Evolutionary conservation across 23 tunicate genomes (phyloP).

Genomic region (Halocynthia aurantium): DNA sequence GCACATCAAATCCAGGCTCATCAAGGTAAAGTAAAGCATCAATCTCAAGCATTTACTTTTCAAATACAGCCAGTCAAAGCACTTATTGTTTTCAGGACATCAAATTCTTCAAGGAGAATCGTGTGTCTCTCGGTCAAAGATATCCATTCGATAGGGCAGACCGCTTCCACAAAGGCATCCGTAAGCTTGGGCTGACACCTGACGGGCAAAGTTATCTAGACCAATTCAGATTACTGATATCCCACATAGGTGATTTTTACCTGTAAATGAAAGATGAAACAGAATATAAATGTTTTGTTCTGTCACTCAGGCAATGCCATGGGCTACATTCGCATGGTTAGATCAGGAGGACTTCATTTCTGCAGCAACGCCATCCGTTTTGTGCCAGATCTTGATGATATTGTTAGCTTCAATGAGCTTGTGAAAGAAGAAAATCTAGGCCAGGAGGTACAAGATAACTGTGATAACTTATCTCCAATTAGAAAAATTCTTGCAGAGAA

Average conservation of each 20-base stretch:
- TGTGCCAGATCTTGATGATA: constrained; percentile 89
- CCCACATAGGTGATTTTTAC: constrained; percentile 52
- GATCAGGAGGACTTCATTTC: constrained; percentile 85
- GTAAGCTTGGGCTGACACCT: constrained; percentile 69
- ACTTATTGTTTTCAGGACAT: constrained; percentile 36
- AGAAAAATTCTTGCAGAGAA: not conserved
- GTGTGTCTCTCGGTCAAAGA: constrained; percentile 50
- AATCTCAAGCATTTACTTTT: too few species aligned
- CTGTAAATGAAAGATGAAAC: not conserved
- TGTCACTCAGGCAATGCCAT: constrained; percentile 65
- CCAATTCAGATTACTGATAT: constrained; percentile 74
- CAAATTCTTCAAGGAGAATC: constrained; percentile 66
- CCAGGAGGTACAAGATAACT: constrained; percentile 39
- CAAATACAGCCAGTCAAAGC: too few species aligned
- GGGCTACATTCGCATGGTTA: constrained; percentile 91
- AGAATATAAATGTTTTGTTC: not conserved
- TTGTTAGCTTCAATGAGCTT: constrained; percentile 71
- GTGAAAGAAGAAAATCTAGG: constrained; percentile 67
- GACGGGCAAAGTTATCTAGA: constrained; percentile 79
- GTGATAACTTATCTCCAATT: not conserved
- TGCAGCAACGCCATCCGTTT: constrained; percentile 83
- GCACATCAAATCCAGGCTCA: constrained; percentile 79
- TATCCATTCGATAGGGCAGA: constrained; percentile 90
- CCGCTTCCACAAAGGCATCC: constrained; percentile 66
- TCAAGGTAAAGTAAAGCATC: constrained; percentile 29